Evolutionary conservation across 2,797 vertebrate species (phyloP).

Genomic region (Vespertilio murinus): DNA sequence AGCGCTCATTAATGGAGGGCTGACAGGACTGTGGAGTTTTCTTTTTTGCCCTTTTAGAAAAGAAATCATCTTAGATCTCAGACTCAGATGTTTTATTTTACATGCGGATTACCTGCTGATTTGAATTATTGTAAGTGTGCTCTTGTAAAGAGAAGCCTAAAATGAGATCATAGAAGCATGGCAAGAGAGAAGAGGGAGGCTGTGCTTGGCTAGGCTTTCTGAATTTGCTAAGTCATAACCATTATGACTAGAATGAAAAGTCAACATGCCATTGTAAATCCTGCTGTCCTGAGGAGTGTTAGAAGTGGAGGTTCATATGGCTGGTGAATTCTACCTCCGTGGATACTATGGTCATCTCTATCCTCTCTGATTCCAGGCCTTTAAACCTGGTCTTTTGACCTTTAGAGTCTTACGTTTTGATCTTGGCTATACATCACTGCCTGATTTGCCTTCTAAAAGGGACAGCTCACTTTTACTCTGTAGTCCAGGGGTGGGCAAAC

Average conservation of each 20-base stretch:
- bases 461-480: not conserved
- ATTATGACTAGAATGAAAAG: not conserved
- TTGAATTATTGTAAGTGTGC: conserved; percentile 33
- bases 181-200: not conserved
- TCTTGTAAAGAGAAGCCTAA: conserved; percentile 40
- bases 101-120: conserved; percentile 36
- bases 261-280: not conserved
- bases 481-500: too few relatives aligned
- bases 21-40: conserved; percentile 57
- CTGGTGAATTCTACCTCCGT: not conserved
- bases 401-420: not conserved
- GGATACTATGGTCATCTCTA: rapidly evolving
- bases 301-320: not conserved
- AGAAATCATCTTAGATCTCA: conserved; percentile 48
- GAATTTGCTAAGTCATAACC: not conserved
- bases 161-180: conserved; percentile 44
- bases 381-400: not conserved
- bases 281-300: not conserved
- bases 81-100: conserved; percentile 61
- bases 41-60: conserved; percentile 60
- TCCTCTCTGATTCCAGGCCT: not conserved
- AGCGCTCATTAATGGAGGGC: conserved; percentile 74
- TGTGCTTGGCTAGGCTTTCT: not conserved
- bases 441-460: not conserved
- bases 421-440: not conserved